Conservation (phyloP, 2,888 invertebrate genomes). For the Macrophya alboannulata region DNA sequence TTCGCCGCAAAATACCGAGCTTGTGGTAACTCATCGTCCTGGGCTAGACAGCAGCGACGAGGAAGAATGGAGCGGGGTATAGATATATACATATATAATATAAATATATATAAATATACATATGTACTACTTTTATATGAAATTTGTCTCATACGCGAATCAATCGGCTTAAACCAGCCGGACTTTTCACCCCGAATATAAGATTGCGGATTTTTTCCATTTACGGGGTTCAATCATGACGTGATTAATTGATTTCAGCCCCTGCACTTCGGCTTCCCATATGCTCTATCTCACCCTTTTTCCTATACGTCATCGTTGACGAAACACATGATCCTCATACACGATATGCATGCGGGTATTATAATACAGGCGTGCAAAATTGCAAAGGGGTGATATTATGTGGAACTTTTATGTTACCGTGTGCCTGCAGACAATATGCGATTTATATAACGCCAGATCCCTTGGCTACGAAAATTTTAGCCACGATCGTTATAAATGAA, state of each 20-base stretch:
- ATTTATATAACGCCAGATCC: not conserved
- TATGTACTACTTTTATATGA: not conserved
- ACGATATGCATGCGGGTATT: not conserved
- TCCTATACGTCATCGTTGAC: conserved; percentile 6
- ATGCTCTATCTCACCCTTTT: conserved; percentile 12
- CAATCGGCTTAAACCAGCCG: not conserved
- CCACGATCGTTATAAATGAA: not conserved
- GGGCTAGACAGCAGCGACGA: conserved; percentile 77
- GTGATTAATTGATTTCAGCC: conserved; percentile 42
- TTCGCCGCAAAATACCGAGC: conserved; percentile 73
- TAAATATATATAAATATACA: not conserved
- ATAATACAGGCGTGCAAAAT: not conserved
- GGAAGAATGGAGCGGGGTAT: conserved; percentile 78
- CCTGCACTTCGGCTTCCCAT: not conserved
- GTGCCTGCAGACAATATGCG: not conserved
- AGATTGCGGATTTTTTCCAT: not conserved
- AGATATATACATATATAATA: not conserved
- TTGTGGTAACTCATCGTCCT: conserved; percentile 61
- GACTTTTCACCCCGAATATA: not conserved
- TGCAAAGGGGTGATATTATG: conserved; percentile 32
- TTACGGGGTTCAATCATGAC: not conserved
- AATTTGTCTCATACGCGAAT: conserved; percentile 8
- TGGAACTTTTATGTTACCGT: not conserved
- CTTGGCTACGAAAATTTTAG: not conserved
- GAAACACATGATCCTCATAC: conserved; percentile 32